These are phyloP conservation scores for Eupithecia insigniata DNA, from an alignment of 2,888 invertebrate species.

Conservation along the genomic window DNA sequence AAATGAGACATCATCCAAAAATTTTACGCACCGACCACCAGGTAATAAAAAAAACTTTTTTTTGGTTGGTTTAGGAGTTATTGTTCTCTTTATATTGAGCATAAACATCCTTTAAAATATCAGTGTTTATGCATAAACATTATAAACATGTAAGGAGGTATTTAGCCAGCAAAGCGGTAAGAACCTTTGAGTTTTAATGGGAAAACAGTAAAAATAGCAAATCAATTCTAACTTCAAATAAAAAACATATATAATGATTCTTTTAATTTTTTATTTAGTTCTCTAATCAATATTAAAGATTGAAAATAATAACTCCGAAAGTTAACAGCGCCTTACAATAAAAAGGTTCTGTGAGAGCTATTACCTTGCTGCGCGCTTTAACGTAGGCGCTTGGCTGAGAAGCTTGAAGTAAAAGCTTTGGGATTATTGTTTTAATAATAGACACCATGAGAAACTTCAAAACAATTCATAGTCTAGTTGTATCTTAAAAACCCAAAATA, in stretches of 20 bases:
- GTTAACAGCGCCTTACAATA: constrained; percentile 39
- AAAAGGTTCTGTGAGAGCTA: constrained; percentile 28
- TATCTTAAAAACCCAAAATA: not conserved
- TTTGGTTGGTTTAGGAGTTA: constrained; percentile 40
- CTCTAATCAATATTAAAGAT: not conserved
- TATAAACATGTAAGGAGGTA: not conserved
- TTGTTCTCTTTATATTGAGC: constrained; percentile 39
- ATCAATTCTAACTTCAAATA: not conserved
- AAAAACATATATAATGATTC: not conserved
- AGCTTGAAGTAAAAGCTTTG: not conserved
- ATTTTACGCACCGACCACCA: constrained; percentile 41
- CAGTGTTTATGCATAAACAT: constrained; percentile 24
- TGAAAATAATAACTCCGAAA: constrained; percentile 2
- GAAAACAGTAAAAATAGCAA: not conserved
- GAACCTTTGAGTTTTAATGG: not conserved
- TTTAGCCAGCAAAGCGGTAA: not conserved
- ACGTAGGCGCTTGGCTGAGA: constrained; percentile 36
- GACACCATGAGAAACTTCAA: not conserved
- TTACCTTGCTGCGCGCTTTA: constrained; percentile 40
- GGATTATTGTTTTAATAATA: not conserved
- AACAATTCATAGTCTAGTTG: not conserved
- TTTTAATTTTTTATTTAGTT: not conserved
- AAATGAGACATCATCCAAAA: constrained; percentile 63
- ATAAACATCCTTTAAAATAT: constrained; percentile 35
- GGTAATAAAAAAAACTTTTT: constrained; percentile 36